A percentile compares a stretch with the other conserved stretches of the same genome.
Evolutionary conservation across 2,888 invertebrate species (phyloP).

Genomic region (Endomychus coccineus): DNA sequence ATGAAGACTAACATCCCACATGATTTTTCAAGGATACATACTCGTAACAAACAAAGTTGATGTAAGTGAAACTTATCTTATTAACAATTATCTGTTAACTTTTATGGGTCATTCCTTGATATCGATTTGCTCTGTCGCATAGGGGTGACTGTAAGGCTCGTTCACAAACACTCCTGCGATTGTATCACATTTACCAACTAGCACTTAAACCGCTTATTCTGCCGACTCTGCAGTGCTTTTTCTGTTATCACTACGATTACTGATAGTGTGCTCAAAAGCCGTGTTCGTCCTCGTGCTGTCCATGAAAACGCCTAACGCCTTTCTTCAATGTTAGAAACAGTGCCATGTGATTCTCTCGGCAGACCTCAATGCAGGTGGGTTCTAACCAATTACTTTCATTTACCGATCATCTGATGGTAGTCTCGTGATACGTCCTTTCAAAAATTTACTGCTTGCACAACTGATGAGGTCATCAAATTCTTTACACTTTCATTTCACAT

Average conservation of each 20-base stretch:
- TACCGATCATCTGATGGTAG: too few relatives aligned
- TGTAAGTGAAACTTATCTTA: constrained; percentile 37
- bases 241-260: constrained; percentile 27
- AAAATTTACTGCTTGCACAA: too few relatives aligned
- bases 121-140: constrained; percentile 44
- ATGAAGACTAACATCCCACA: constrained; percentile 42
- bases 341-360: constrained; percentile 36
- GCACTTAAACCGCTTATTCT: constrained; percentile 31
- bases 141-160: constrained; percentile 40
- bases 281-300: constrained; percentile 27
- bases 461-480: too few relatives aligned
- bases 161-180: constrained; percentile 32
- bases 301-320: constrained; percentile 30
- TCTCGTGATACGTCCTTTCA: too few relatives aligned
- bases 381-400: too few relatives aligned
- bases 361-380: constrained; percentile 39
- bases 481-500: too few relatives aligned
- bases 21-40: constrained; percentile 43
- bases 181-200: constrained; percentile 30
- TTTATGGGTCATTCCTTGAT: constrained; percentile 42
- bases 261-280: constrained; percentile 20
- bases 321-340: constrained; percentile 37
- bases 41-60: constrained; percentile 42
- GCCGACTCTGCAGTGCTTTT: constrained; percentile 34
- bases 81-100: constrained; percentile 27